Conservation (phyloP, 1,140 invertebrate genomes). For the Phenacoccus solenopsis region DNA sequence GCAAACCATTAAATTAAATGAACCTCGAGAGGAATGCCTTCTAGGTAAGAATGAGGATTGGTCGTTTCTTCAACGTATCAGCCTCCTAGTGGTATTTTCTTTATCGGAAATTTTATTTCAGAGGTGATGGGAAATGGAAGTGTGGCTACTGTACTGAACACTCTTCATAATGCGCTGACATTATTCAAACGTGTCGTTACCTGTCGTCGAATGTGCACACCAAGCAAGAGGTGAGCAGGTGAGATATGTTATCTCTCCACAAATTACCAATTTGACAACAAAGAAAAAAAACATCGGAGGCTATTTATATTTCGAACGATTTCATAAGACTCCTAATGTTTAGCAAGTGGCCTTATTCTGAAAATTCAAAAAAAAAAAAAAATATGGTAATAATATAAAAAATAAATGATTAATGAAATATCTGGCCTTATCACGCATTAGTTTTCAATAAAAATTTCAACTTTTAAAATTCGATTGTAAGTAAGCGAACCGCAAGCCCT, state of each 20-base stretch:
- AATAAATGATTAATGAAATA: no score
- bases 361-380: no score
- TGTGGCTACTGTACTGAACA: slow-evolving; percentile 44
- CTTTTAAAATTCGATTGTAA: no score
- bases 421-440: no score
- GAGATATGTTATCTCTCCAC: slow-evolving; percentile 18
- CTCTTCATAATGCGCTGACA: slow-evolving; percentile 53
- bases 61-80: not conserved
- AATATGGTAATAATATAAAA: no score
- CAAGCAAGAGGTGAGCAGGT: slow-evolving; percentile 35
- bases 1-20: not conserved
- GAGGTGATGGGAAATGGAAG: slow-evolving; percentile 38
- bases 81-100: not conserved
- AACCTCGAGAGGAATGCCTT: not conserved
- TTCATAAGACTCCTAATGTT: no score
- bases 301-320: no score
- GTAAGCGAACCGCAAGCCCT: no score
- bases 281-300: no score
- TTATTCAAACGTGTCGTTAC: slow-evolving; percentile 54
- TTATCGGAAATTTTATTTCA: slow-evolving; percentile 26
- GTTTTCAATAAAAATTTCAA: no score
- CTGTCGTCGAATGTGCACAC: slow-evolving; percentile 45
- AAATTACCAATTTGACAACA: not conserved
- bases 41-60: not conserved
- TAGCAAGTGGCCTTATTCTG: no score